A percentile compares a stretch with the other conserved stretches of the same genome.
These are phyloP conservation scores for Anoncus sp. DNA, from an alignment of 2,888 invertebrate species.

Conservation along the genomic window DNA sequence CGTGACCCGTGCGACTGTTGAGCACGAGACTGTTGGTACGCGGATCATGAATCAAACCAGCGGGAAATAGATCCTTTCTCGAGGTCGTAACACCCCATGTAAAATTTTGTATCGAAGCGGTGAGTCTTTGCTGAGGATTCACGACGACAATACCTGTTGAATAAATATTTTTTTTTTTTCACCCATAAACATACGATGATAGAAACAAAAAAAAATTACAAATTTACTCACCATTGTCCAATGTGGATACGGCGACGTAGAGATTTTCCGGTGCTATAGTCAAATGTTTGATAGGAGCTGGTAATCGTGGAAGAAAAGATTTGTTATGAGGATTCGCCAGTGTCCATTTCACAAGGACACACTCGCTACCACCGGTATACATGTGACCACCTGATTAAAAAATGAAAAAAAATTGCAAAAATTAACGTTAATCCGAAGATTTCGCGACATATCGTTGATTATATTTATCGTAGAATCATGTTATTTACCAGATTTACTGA, in stretches of 20 bases:
- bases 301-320: slow-evolving; percentile 88
- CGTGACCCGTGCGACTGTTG: slow-evolving; percentile 89
- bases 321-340: slow-evolving; percentile 84
- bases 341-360: slow-evolving; percentile 91
- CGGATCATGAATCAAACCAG: slow-evolving; percentile 86
- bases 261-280: slow-evolving; percentile 86
- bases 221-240: slow-evolving; percentile 86
- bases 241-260: slow-evolving; percentile 87
- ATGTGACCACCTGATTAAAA: slow-evolving; percentile 86
- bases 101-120: slow-evolving; percentile 88
- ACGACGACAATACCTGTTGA: slow-evolving; percentile 84
- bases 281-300: slow-evolving; percentile 88
- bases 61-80: slow-evolving; percentile 84
- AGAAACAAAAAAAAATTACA: neutral
- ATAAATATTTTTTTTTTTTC: slow-evolving; percentile 31
- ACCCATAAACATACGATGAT: neutral
- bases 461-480: neutral
- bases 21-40: slow-evolving; percentile 87
- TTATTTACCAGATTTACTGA: slow-evolving; percentile 84
- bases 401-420: slow-evolving; percentile 41
- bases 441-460: slow-evolving; percentile 5
- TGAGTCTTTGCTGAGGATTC: slow-evolving; percentile 84
- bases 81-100: slow-evolving; percentile 85
- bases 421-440: slow-evolving; percentile 1
- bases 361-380: slow-evolving; percentile 91